Base-by-base conservation (phyloP, 1,140 invertebrate genomes). In the Hycleus cichorii region DNA sequence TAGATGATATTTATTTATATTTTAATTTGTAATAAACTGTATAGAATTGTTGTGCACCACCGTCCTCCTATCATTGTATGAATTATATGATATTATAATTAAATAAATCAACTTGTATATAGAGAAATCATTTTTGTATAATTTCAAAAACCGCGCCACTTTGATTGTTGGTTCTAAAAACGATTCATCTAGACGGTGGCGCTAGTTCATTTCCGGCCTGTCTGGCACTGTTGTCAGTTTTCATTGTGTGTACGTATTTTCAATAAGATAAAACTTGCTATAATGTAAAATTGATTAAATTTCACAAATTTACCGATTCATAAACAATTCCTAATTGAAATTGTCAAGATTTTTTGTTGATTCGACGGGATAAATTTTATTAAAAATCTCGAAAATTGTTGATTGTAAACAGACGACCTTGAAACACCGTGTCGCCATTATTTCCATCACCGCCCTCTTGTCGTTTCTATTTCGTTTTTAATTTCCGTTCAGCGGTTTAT, bases 151-250 rank as follows among this genome's bases (percentile, higher is more conserved):
- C n/a, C 26, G 40, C 42, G 51, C 51, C 51, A 46, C 39, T 18
- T 18, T 18, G 18, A 18, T 18, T 1, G 0, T 18, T 18, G 18
- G 18, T 18, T 18, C 18, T n/a, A 18, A 18, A 18, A 18, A 18
- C 18, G 1, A 1, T 18, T 18, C 18, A 18, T 18, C 18, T 18
- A 18, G 25, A 38, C 44, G 42, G 52, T 47, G 52, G 52, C 52
- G 52, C 32, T 39, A 39, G 26, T 55, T 18, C 24, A 47, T 25
- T 47, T 47, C 51, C 51, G 40, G 8, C 32, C 32, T 10, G 12
- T 49, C 49, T 52, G 62, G 64, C 70, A 66, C 62, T 71, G 70
- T 71, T 71, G 70, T 71, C 70, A 70, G 58, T 70, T 71, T 66
- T 71, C 62, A 44, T 39, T 53, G 53, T 54, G 27, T 59, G 8